Evolutionary conservation across 2,797 vertebrate genomes (phyloP), one percentile per base, ranked within the genome.

Genomic region (Spinibarbus caldwelli): DNA sequence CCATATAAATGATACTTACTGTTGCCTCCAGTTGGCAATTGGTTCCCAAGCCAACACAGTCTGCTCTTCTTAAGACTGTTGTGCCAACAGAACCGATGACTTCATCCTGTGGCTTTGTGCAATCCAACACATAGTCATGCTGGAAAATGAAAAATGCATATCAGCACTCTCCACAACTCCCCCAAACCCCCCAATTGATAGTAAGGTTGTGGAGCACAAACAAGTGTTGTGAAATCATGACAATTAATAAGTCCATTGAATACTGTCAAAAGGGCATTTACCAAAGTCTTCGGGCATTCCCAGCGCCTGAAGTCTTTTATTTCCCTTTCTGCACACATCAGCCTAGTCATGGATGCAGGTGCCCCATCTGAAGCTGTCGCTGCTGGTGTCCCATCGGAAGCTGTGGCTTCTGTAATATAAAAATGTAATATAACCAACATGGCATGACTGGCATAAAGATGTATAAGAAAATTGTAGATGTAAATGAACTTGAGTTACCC

Each of bases 21-120:
- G 64, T 66, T 66, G 64, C 64, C 64, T 66, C 64, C 64, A 34
- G 29, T 66, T 31, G 6, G 5, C 29, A 66, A 34, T 34, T 34
- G 64, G 64, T 66, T 66, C 6, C 64, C 64, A 66, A 15, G 5
- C 29, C 64, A 34, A 66, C 64, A 66, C 15, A 66, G 15, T 66
- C 64, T 34, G 64, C 64, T 66, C 64, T 66, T 66, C 64, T 66
- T 31, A n/a, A n/a, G n/a, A n/a, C n/a, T n/a, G n/a, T n/a, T n/a
- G n/a, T n/a, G n/a, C n/a, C n/a, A n/a, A n/a, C 29, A 34, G 64
- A 66, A 31, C 29, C 5, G 29, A 66, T 2, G 1, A 66, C 29
- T 34, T 66, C 14, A 14, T 66, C 29, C 64, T 34, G 64, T 34
- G 29, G 12, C 5, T 34, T 66, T 34, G 64, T 66, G 64, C 64